Conservation (phyloP, 2,888 invertebrate genomes). For the Trichogramma evanescens region DNA sequence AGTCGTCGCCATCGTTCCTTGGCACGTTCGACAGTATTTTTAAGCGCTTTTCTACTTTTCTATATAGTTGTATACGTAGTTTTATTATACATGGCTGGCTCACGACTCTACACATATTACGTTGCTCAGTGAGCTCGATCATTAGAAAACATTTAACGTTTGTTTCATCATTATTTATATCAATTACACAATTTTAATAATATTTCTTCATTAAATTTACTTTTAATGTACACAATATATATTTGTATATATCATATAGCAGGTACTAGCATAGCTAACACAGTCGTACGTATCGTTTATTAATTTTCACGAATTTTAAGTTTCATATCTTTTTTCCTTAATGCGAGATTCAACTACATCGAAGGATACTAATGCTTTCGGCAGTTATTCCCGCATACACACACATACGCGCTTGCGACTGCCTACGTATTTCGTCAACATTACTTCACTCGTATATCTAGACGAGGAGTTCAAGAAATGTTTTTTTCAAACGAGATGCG, state of each 20-base stretch:
- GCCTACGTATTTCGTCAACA: no score
- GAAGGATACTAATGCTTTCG: constrained; percentile 39
- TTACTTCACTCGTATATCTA: no score
- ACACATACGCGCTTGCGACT: no score
- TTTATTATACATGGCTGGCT: no score
- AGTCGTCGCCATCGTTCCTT: constrained; percentile 1
- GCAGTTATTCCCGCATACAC: constrained; percentile 13
- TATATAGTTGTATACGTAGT: neutral
- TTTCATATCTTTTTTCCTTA: constrained; percentile 21
- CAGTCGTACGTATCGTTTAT: constrained; percentile 49
- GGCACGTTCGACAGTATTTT: constrained; percentile 21
- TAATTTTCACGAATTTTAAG: constrained; percentile 35
- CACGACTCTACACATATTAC: no score
- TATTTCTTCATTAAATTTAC: no score
- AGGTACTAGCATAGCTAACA: constrained; percentile 52
- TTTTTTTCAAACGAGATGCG: constrained; percentile 1
- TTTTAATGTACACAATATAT: no score
- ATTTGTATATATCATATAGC: constrained; percentile 32
- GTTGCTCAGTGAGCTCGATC: no score
- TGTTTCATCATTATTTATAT: constrained; percentile 35
- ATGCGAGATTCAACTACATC: constrained; percentile 13
- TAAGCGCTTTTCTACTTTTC: constrained; percentile 5
- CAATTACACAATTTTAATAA: no score
- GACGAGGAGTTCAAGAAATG: no score
- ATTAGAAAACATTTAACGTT: neutral